Percentiles rank a stretch among this genome's conserved stretches.
These are phyloP conservation scores for Nephrotoma guestfalica DNA, from an alignment of 2,888 invertebrate species.

Conservation along the genomic window DNA sequence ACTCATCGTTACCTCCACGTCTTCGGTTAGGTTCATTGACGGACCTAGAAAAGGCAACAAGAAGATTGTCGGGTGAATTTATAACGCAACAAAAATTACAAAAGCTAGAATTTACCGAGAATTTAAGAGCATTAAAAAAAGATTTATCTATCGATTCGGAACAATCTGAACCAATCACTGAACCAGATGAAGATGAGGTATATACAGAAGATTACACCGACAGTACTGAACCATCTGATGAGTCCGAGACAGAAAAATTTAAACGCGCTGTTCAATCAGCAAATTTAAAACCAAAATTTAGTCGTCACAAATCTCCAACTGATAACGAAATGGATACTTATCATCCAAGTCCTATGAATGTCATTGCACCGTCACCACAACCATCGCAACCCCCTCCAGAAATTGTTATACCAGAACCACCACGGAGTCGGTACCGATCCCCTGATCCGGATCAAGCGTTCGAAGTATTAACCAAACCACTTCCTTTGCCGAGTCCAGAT, in stretches of 20 bases:
- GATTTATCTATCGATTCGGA: constrained; percentile 18
- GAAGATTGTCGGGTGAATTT: constrained; percentile 37
- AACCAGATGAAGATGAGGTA: constrained; percentile 20
- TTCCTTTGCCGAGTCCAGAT: constrained; percentile 51
- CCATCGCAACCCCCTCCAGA: background rate
- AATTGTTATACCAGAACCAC: background rate
- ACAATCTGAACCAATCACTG: constrained; percentile 25
- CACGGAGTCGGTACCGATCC: constrained; percentile 19
- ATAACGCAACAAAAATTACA: constrained; percentile 18
- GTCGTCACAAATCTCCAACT: constrained; percentile 10
- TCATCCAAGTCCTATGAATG: constrained; percentile 44
- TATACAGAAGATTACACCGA: constrained; percentile 38
- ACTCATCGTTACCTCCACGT: constrained; percentile 18
- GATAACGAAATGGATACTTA: constrained; percentile 50
- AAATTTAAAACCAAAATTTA: constrained; percentile 13
- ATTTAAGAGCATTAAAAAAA: constrained; percentile 23
- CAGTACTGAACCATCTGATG: constrained; percentile 40
- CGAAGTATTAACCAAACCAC: constrained; percentile 41
- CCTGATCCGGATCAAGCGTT: constrained; percentile 40
- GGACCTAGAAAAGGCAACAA: constrained; percentile 33
- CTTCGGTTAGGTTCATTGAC: constrained; percentile 39
- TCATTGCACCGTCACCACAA: constrained; percentile 24
- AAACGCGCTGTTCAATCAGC: constrained; percentile 29
- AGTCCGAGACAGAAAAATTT: constrained; percentile 29
- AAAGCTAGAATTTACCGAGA: constrained; percentile 9